Evolutionary conservation across 2,888 invertebrate species (phyloP), one percentile per base, ranked within the genome.

Genomic region (Malthinus seriepunctatus): DNA sequence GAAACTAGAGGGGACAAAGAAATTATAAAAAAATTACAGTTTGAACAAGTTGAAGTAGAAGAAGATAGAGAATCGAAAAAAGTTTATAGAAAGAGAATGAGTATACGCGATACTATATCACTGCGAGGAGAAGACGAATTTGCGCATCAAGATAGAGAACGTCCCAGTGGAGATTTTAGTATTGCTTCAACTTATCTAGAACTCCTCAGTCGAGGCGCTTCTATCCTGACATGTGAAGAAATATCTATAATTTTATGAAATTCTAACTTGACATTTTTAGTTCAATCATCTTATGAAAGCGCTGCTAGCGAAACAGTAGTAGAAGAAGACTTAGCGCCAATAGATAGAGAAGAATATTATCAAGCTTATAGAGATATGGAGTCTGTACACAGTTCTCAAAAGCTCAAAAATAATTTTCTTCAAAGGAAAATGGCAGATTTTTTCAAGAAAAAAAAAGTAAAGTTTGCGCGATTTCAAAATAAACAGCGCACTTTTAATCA

Each of bases 351-450:
- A 35, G 49, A 46, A 7, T 64, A 62, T 48, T 49, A 60, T 31
- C 60, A 64, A 32, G 32, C 51, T 8, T 65, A 64, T 33, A 52
- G 34, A 37, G 23, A 44, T 4, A 37, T 66, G 12, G 31, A 59
- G 34, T 10, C 44, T 5, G 64, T 67, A 46, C 52, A 60, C 32
- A 57, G 54, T 14, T 33, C 56, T 33, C 23, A 62, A 15, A 56
- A 58, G 62, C 61, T 69, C 12, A 69, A 65, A 59, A 76, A 74
- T 60, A 69, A 65, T 45, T 67, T 72, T 50, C 64, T 76, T 1
- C 75, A 76, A 50, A 73, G 69, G 50, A 75, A 74, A 62, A 68
- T 76, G 62, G 68, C 69, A 1, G 73, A 73, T 42, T 72, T 72
- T 56, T 77, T 71, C 53, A 75, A 72, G 54, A 71, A 69, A 42